Percentiles rank a stretch among this genome's conserved stretches.
These are phyloP conservation scores for Amiota communis DNA, from an alignment of 2,888 invertebrate species.

Conservation along the genomic window DNA sequence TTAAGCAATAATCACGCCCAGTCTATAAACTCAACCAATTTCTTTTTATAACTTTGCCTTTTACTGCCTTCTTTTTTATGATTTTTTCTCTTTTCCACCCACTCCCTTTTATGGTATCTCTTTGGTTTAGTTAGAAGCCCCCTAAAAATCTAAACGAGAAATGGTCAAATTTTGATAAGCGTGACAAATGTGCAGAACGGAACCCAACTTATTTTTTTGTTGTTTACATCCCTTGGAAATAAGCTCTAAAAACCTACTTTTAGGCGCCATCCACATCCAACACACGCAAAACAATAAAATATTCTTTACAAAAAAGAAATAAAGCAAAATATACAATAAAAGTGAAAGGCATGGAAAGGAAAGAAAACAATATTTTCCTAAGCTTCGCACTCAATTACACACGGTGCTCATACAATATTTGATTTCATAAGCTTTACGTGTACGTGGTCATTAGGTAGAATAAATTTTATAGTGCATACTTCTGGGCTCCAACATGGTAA, in stretches of 20 bases:
- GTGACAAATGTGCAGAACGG: not conserved
- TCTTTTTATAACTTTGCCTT: not conserved
- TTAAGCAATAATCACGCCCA: not conserved
- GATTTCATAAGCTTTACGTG: not conserved
- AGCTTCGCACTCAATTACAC: conserved; percentile 51
- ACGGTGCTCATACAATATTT: conserved; percentile 6
- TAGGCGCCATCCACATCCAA: not conserved
- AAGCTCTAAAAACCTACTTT: conserved; percentile 4
- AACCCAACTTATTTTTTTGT: not conserved
- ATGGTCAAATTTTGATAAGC: conserved; percentile 21
- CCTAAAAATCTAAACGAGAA: conserved; percentile 13
- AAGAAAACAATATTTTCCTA: conserved; percentile 21
- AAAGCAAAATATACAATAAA: conserved; percentile 4
- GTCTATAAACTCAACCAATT: conserved; percentile 2
- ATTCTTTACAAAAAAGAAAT: not conserved
- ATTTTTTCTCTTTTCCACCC: not conserved
- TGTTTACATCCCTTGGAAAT: too few relatives aligned
- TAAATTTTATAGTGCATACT: conserved; percentile 21
- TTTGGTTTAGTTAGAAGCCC: not conserved
- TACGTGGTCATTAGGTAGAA: not conserved
- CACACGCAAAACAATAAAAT: conserved; percentile 1
- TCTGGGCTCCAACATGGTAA: not conserved
- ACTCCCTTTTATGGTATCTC: not conserved
- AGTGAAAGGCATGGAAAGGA: not conserved
- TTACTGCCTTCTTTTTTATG: not conserved